Evolutionary conservation across 2,113 vertebrate species (phyloP).

Genomic region (Ciconia boyciana): DNA sequence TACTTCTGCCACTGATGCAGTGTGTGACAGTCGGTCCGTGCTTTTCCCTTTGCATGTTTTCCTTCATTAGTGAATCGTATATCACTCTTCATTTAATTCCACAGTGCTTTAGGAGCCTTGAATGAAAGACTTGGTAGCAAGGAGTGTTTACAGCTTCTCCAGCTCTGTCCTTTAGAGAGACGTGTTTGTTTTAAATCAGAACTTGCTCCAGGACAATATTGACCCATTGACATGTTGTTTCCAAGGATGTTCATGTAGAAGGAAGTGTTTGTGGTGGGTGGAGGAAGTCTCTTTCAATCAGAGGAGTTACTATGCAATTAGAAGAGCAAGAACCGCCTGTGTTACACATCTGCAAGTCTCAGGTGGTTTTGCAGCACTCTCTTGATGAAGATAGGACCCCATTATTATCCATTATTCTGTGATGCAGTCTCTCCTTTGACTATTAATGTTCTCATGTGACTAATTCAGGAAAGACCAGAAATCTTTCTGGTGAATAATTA

Average conservation of each 20-base stretch:
- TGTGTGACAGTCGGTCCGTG: background rate
- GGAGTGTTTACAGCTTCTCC: background rate
- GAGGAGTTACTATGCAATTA: constrained; percentile 41
- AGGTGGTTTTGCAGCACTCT: constrained; percentile 14
- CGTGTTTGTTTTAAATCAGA: constrained; percentile 3
- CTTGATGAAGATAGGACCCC: constrained; percentile 22
- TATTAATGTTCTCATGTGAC: constrained; percentile 27
- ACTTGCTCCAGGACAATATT: background rate
- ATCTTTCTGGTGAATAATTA: constrained; percentile 47
- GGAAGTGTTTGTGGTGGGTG: constrained; percentile 33
- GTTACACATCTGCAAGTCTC: constrained; percentile 21
- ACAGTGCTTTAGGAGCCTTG: background rate
- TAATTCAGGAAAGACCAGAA: constrained; percentile 48
- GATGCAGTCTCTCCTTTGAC: background rate
- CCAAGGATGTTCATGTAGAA: background rate
- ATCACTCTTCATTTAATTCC: background rate
- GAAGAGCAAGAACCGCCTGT: background rate
- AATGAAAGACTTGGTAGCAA: background rate
- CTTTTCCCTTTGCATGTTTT: background rate
- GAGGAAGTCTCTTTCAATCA: constrained; percentile 15
- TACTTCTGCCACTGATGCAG: background rate
- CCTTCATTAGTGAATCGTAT: background rate
- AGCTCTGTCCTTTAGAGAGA: background rate
- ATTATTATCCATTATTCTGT: constrained; percentile 48
- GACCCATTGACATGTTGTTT: background rate